Evolutionary conservation across 2,888 invertebrate species (phyloP), one percentile per base, ranked within the genome.

Genomic region (Parthenolecanium corni): DNA sequence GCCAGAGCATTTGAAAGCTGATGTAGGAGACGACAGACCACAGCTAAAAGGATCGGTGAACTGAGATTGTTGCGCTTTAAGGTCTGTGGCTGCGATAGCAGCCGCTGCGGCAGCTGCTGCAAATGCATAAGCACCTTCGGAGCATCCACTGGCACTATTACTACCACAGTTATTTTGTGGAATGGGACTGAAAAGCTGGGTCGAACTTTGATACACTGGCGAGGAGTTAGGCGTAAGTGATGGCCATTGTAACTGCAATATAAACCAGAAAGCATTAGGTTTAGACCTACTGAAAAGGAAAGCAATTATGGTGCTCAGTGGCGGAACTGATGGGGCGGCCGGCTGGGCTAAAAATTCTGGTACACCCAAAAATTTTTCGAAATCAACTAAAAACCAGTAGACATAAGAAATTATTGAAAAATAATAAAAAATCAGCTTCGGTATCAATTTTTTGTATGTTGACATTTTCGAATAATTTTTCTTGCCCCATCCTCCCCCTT

Each of bases 11-110:
- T 62, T 62, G 16, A 63, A 65, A 38, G 64, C 46, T 4, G 61
- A 46, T 18, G 63, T 58, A 2, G 64, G 44, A 1, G 58, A 38
- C 14, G 49, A 18, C 25, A 9, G 9, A 9, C 31, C 31, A n/a
- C 57, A 57, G 31, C 46, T 24, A n/a, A 58, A 49, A 2, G 58
- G 49, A 23, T 58, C 58, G 49, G 49, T 18, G 6, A 58, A 20
- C 40, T 49, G 58, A 6, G 4, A 9, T 9, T 31, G 31, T 9
- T 58, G 58, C 46, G 58, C 49, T 46, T 58, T 58, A 9, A 58
- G 47, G 73, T 89, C 88, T 6, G 31, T 9, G 0, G 89, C 87
- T 2, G 88, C 88, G 73, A 89, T 87, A 49, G 87, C 87, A 70
- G 88, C 89, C 0, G 87, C 87, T 31, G 86, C 47, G 84, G 83